Evolutionary conservation across 2,888 invertebrate species (phyloP).

Genomic region (Drosophila recens): DNA sequence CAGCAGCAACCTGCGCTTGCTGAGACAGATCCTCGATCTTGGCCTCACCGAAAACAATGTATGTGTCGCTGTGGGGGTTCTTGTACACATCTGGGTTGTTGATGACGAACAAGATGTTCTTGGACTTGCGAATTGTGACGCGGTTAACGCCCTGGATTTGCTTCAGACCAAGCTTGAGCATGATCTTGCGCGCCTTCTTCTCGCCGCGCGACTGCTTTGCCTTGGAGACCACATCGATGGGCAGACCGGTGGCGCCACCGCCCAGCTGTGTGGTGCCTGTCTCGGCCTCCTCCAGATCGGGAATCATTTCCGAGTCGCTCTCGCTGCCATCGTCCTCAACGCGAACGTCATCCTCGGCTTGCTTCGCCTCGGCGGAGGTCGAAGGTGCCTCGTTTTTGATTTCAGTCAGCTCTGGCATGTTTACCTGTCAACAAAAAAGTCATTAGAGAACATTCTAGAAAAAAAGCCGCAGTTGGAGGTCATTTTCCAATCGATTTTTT

Average conservation of each 20-base stretch:
- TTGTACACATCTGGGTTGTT: conserved; percentile 99
- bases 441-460: conserved; percentile 14
- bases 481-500: conserved; percentile 48
- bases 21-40: conserved; percentile 99
- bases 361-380: conserved; percentile 86
- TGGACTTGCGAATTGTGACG: conserved; percentile 99
- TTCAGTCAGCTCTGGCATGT: conserved; percentile 95
- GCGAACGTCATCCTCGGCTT: conserved; percentile 86
- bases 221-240: conserved; percentile 94
- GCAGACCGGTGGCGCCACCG: conserved; percentile 89
- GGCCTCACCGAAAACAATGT: conserved; percentile 99
- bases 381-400: conserved; percentile 91
- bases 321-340: conserved; percentile 91
- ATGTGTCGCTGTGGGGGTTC: conserved; percentile 99
- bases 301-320: conserved; percentile 94
- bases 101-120: conserved; percentile 99
- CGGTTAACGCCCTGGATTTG: conserved; percentile 96
- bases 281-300: conserved; percentile 95
- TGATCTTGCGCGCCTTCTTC: conserved; percentile 99
- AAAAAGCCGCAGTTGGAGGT: conserved; percentile 12
- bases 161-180: conserved; percentile 98
- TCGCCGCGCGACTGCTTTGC: conserved; percentile 99
- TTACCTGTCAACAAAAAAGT: conserved; percentile 23
- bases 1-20: conserved; percentile 97
- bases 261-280: conserved; percentile 86